Evolutionary conservation across 2,888 invertebrate genomes (phyloP), one percentile per base, ranked within the genome.

Genomic region (Epicampocera succincta): DNA sequence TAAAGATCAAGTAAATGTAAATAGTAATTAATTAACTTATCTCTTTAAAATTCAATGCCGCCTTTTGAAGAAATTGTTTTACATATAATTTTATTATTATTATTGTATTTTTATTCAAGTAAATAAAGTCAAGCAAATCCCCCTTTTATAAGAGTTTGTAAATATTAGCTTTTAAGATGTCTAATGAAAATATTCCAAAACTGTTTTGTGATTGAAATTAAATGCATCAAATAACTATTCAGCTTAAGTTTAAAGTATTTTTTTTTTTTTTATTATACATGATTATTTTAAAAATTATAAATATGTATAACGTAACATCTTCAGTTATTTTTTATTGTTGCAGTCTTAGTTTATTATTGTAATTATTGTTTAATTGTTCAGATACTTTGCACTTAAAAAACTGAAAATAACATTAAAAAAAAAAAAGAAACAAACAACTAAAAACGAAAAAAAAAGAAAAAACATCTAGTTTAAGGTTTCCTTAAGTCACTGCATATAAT

Each of bases 201-300:
- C 78, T 74, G 63, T 77, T 82, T 78, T 82, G 82, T 82, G 82
- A 82, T 82, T 82, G 74, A 77, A 82, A 76, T 38, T 78, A 69
- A 61, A 74, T 60, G 29, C 48, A 25, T 76, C 50, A 71, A 65
- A 54, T 61, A 44, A 38, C 29, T 74, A 25, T 78, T 82, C 69
- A 74, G 54, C 77, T 81, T 40, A 69, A 74, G 54, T 81, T 81
- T 40, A 50, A 66, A 77, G 66, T 66, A 74, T 74, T 73, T 82
- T 66, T 65, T 73, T 58, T n/a, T n/a, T n/a, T n/a, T n/a, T n/a
- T 71, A 48, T 42, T 61, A 66, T 46, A 33, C 46, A 33, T 61
- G 40, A 44, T 17, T 80, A 52, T 63, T 58, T 75, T 50, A 60
- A 61, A 33, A n/a, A 42, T 78, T 65, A 56, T 71, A 42, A 13